Evolutionary conservation across 2,888 invertebrate genomes (phyloP).

Genomic region (Prionchulus punctatus): DNA sequence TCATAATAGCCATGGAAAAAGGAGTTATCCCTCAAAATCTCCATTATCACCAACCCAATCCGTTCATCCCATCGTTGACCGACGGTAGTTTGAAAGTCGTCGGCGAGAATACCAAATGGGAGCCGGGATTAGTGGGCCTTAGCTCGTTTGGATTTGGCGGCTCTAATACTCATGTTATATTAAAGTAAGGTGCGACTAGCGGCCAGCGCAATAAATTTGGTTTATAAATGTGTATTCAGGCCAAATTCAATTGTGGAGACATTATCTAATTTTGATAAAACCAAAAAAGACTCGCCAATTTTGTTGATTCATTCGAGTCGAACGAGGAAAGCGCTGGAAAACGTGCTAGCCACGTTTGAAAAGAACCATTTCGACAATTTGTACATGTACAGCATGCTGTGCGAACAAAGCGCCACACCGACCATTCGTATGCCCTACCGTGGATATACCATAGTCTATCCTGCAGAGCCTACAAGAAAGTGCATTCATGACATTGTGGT

Average conservation of each 20-base stretch:
- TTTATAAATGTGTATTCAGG: too few relatives aligned
- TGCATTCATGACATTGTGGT: too few relatives aligned
- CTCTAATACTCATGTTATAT: constrained; percentile 35
- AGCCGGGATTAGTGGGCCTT: constrained; percentile 74
- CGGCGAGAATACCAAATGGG: constrained; percentile 60
- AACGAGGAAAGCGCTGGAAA: constrained; percentile 42
- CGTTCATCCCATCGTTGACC: constrained; percentile 69
- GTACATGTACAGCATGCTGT: constrained; percentile 48
- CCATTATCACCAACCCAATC: constrained; percentile 69
- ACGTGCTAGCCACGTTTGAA: background rate
- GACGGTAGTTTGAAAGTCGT: constrained; percentile 82
- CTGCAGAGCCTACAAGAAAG: constrained; percentile 22
- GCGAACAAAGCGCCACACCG: constrained; percentile 50
- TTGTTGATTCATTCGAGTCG: constrained; percentile 67
- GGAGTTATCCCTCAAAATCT: constrained; percentile 76
- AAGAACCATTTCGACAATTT: constrained; percentile 14
- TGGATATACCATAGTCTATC: constrained; percentile 58
- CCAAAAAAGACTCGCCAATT: too few relatives aligned
- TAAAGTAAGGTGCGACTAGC: too few relatives aligned
- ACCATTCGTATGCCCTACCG: constrained; percentile 57
- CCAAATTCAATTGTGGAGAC: too few relatives aligned
- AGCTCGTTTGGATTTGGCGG: constrained; percentile 99
- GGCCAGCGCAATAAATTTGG: too few relatives aligned
- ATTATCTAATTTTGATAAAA: too few relatives aligned
- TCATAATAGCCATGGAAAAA: constrained; percentile 77